phyloP scores from a whole-genome alignment of 2,797 vertebrate species.

The Platyrinchus mystaceus region DNA sequence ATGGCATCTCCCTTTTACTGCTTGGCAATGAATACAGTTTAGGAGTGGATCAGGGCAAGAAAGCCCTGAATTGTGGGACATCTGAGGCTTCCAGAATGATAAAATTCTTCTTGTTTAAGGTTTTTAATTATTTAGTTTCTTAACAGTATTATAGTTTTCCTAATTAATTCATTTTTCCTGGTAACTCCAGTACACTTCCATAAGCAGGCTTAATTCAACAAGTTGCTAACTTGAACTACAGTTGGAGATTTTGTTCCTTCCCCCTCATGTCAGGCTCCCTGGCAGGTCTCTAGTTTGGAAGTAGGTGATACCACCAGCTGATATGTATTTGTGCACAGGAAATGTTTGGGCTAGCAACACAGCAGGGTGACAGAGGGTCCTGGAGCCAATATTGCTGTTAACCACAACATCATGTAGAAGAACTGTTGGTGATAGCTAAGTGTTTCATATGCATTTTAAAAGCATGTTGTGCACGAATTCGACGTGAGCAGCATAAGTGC shows the following conservation, averaged over 20 bases:
- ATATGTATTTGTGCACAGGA: background rate
- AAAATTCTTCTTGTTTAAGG: background rate
- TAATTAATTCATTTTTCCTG: background rate
- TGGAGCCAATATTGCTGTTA: background rate
- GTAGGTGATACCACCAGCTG: background rate
- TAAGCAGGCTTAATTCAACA: background rate
- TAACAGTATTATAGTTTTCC: background rate
- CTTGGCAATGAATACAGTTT: background rate
- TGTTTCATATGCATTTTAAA: background rate
- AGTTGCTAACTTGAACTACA: background rate
- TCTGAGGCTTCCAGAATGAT: background rate
- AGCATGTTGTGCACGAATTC: fast-evolving
- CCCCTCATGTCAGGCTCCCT: background rate
- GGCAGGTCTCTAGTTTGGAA: background rate
- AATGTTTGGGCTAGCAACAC: background rate
- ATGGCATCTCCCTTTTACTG: background rate
- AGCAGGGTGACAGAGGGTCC: background rate
- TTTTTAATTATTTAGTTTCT: too few relatives aligned
- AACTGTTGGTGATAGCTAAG: background rate
- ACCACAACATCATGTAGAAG: background rate
- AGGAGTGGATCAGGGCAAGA: background rate
- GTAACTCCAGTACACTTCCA: background rate
- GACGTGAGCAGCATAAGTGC: fast-evolving
- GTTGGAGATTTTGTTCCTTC: background rate
- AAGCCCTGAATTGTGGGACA: background rate